Percentiles rank a stretch among this genome's conserved stretches.
phyloP scores from a whole-genome alignment of 2,113 vertebrate species.

The Hylia prasina region DNA sequence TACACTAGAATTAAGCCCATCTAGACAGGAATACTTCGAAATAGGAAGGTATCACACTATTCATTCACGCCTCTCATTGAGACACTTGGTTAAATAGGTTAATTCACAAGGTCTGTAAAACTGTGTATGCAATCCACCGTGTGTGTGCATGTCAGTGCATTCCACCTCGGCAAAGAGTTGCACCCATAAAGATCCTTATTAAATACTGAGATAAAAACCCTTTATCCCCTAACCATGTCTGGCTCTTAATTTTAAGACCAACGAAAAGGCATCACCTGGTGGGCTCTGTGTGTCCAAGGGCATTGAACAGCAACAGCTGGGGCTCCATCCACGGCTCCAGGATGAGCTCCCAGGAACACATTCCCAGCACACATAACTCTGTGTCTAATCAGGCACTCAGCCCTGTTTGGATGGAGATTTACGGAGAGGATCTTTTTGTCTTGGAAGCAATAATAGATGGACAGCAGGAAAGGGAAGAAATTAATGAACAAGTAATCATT shows the following conservation, averaged over 20 bases:
- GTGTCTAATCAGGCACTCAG: conserved; percentile 32
- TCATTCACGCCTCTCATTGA: not conserved
- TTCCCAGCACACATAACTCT: not conserved
- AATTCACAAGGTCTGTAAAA: not conserved
- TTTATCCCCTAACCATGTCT: not conserved
- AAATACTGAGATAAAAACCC: not conserved
- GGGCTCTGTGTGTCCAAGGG: rapidly evolving
- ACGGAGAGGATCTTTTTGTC: not conserved
- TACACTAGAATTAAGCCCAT: not conserved
- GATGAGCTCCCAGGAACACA: not conserved
- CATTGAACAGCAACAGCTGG: rapidly evolving
- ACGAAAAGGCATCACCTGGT: not conserved
- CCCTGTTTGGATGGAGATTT: conserved; percentile 29
- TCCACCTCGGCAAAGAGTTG: not conserved
- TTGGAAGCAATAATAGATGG: conserved; percentile 58
- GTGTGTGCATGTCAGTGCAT: too few relatives aligned
- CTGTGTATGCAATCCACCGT: not conserved
- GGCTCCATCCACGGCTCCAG: rapidly evolving
- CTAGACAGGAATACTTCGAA: not conserved
- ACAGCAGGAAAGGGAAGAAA: conserved; percentile 58
- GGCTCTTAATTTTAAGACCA: not conserved
- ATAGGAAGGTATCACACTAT: rapidly evolving
- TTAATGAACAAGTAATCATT: conserved; percentile 69
- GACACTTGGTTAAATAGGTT: not conserved
- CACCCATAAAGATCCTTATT: not conserved